Conservation (phyloP, 2,797 vertebrate genomes). For the Helicolenus hilgendorfi region DNA sequence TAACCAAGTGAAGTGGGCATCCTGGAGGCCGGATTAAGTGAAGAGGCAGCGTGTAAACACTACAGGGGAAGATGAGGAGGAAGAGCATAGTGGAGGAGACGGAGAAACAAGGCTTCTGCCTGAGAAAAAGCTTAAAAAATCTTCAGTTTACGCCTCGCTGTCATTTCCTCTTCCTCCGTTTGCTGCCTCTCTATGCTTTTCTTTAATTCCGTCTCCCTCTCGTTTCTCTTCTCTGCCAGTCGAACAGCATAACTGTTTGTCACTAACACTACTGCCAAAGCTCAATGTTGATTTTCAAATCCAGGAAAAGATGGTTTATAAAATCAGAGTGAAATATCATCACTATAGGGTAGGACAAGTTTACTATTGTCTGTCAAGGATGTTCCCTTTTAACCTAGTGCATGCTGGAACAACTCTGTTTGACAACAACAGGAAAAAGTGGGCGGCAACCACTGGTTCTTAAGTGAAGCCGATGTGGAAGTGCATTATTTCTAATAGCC, state of each 20-base stretch:
- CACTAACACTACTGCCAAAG: background rate
- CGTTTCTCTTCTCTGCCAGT: background rate
- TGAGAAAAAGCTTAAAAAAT: background rate
- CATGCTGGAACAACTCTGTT: background rate
- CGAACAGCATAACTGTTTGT: background rate
- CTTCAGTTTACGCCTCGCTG: background rate
- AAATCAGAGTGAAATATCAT: background rate
- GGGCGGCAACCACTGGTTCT: too few species aligned
- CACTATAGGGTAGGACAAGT: background rate
- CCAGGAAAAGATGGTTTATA: background rate
- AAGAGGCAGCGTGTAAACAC: slow-evolving; percentile 66
- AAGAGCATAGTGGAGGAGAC: slow-evolving; percentile 8
- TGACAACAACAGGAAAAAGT: background rate
- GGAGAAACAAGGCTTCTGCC: slow-evolving; percentile 19
- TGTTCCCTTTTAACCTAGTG: background rate
- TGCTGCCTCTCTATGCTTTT: background rate
- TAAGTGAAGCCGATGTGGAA: too few species aligned
- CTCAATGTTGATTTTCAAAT: background rate
- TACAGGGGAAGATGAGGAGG: slow-evolving; percentile 26
- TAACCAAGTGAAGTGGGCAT: slow-evolving; percentile 59
- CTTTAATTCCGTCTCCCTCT: background rate
- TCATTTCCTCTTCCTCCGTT: background rate
- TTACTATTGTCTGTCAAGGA: background rate
- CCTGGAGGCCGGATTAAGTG: slow-evolving; percentile 68
- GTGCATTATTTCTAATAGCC: too few species aligned